Conservation (phyloP, 2,888 invertebrate species). For the Standfussiana lucernea region DNA sequence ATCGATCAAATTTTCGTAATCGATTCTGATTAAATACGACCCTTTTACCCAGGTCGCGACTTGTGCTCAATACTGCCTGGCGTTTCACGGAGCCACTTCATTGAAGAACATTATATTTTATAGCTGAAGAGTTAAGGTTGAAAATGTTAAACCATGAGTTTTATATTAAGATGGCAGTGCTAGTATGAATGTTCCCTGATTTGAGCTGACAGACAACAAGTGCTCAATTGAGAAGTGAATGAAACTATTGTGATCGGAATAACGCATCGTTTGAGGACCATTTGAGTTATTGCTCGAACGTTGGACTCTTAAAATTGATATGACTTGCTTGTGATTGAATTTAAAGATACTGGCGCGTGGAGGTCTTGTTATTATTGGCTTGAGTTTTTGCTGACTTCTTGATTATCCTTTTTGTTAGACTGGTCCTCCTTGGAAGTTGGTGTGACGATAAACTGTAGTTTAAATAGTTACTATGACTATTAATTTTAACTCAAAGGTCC, state of each 20-base stretch:
- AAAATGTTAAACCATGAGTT: constrained; percentile 46
- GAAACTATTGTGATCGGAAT: constrained; percentile 79
- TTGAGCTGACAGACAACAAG: constrained; percentile 77
- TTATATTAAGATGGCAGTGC: constrained; percentile 49
- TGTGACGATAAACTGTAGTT: not conserved
- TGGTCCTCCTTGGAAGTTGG: constrained; percentile 27
- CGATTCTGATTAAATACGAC: constrained; percentile 75
- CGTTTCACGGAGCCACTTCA: constrained; percentile 71
- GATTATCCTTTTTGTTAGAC: constrained; percentile 35
- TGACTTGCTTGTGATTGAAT: constrained; percentile 62
- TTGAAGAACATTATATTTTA: constrained; percentile 39
- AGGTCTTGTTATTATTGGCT: constrained; percentile 25
- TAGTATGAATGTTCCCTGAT: constrained; percentile 76
- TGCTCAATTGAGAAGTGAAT: constrained; percentile 83
- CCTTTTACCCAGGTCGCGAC: constrained; percentile 74
- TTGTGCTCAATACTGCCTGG: constrained; percentile 71
- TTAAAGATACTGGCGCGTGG: constrained; percentile 40
- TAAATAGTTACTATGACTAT: not conserved
- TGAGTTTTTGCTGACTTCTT: constrained; percentile 39
- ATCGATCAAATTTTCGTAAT: constrained; percentile 77
- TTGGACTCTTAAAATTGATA: constrained; percentile 73
- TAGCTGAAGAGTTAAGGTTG: constrained; percentile 45
- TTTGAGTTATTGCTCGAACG: constrained; percentile 73
- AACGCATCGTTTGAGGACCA: constrained; percentile 69
- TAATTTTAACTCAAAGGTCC: not conserved